Percentiles rank a stretch among this genome's conserved stretches.
Evolutionary conservation across 2,113 vertebrate genomes (phyloP).

Genomic region (Nothocercus nigrocapillus): DNA sequence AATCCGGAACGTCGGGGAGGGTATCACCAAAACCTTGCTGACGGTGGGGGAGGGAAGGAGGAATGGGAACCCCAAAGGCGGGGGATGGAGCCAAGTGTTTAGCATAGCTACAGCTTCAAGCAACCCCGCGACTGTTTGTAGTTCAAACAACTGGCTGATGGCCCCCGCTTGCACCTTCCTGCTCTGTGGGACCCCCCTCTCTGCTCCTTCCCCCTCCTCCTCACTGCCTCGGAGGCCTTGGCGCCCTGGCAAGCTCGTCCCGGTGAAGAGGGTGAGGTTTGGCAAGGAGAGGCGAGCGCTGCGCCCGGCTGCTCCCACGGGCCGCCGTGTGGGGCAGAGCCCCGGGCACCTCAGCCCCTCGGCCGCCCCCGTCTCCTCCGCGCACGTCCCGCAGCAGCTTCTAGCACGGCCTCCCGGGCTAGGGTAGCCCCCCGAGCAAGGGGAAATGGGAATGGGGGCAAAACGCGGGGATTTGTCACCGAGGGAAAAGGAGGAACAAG

Average conservation of each 20-base stretch:
- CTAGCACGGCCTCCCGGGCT: rapidly evolving
- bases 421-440: background rate
- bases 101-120: slow-evolving; percentile 34
- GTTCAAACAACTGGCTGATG: slow-evolving; percentile 42
- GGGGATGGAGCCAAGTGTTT: slow-evolving; percentile 20
- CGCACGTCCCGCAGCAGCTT: background rate
- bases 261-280: background rate
- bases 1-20: slow-evolving; percentile 5
- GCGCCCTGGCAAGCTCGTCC: background rate
- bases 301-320: background rate
- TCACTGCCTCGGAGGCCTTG: slow-evolving; percentile 33
- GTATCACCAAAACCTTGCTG: background rate
- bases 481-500: background rate
- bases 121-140: slow-evolving; percentile 39
- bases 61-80: background rate
- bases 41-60: background rate
- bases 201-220: background rate
- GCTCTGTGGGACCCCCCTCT: slow-evolving; percentile 28
- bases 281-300: background rate
- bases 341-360: too few relatives aligned
- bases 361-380: background rate
- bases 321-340: too few relatives aligned
- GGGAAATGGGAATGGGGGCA: background rate
- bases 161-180: slow-evolving; percentile 50
- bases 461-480: background rate